Percentiles rank a stretch among this genome's conserved stretches.
phyloP scores from a whole-genome alignment of 2,888 invertebrate genomes.

The Tuberolachnus salignus region DNA sequence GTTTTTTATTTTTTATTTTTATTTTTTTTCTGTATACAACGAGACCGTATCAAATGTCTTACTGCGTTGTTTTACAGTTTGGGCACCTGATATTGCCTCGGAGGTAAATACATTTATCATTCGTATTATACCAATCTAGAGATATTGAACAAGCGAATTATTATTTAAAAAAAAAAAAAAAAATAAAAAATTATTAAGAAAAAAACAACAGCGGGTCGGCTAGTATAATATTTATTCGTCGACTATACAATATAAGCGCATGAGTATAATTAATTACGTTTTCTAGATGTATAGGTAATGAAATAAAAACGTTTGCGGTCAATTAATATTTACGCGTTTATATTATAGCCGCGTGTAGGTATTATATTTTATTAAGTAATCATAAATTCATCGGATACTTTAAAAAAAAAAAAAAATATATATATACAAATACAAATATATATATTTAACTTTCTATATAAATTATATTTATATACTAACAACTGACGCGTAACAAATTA shows the following conservation, averaged over 20 bases:
- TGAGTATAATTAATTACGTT: conserved; percentile 1
- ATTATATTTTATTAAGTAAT: neutral
- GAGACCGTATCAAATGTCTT: too few relatives aligned
- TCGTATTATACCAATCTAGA: neutral
- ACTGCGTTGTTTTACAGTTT: neutral
- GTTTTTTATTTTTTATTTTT: too few relatives aligned
- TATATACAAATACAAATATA: too few relatives aligned
- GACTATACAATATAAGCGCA: neutral
- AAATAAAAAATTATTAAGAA: too few relatives aligned
- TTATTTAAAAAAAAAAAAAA: neutral
- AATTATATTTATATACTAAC: too few relatives aligned
- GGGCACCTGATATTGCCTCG: neutral
- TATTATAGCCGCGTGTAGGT: neutral
- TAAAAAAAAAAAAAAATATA: too few relatives aligned
- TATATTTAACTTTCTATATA: too few relatives aligned
- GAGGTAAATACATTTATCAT: conserved; percentile 11
- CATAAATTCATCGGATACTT: too few relatives aligned
- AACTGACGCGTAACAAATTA: too few relatives aligned
- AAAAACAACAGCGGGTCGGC: neutral
- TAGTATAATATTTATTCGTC: neutral
- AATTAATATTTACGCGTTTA: neutral
- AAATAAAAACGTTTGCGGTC: neutral
- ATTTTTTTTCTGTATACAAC: neutral
- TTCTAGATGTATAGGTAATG: neutral
- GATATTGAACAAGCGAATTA: neutral